A percentile compares a stretch with the other conserved stretches of the same genome.
Evolutionary conservation across 2,113 vertebrate genomes (phyloP).

Genomic region (Lates calcarifer): DNA sequence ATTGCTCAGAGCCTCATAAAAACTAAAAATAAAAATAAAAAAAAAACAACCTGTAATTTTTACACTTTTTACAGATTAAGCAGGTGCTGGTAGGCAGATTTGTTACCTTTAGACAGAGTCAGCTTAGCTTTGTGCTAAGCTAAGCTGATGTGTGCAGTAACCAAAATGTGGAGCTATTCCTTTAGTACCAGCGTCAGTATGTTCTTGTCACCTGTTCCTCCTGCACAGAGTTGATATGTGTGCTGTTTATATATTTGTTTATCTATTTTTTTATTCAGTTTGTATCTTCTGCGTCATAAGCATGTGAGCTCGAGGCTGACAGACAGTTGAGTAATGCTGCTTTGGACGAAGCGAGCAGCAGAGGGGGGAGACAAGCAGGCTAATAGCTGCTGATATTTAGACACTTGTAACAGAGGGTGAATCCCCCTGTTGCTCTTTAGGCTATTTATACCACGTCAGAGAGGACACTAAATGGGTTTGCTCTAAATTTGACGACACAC

Average conservation of each 20-base stretch:
- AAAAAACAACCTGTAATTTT: not conserved
- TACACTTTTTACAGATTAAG: not conserved
- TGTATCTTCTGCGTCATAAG: not conserved
- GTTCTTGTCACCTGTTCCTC: not conserved
- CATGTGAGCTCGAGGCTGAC: conserved; percentile 17
- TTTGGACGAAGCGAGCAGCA: conserved; percentile 38
- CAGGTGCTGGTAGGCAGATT: not conserved
- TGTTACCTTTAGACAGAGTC: too few relatives aligned
- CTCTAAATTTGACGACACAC: conserved; percentile 48
- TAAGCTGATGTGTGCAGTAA: not conserved
- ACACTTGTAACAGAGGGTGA: conserved; percentile 51
- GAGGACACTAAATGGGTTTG: conserved; percentile 64
- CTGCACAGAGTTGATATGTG: not conserved
- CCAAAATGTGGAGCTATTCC: not conserved
- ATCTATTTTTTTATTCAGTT: not conserved
- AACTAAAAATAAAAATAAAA: not conserved
- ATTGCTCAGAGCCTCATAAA: not conserved
- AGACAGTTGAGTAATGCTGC: conserved; percentile 48
- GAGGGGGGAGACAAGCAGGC: conserved; percentile 48
- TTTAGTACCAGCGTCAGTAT: not conserved
- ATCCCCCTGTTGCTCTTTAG: conserved; percentile 74
- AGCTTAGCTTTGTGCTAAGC: not conserved
- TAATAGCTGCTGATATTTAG: conserved; percentile 76
- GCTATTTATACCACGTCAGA: conserved; percentile 69
- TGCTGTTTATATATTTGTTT: not conserved